A percentile compares a stretch with the other conserved stretches of the same genome.
Evolutionary conservation across 2,888 invertebrate species (phyloP).

Genomic region (Drosophila recens): DNA sequence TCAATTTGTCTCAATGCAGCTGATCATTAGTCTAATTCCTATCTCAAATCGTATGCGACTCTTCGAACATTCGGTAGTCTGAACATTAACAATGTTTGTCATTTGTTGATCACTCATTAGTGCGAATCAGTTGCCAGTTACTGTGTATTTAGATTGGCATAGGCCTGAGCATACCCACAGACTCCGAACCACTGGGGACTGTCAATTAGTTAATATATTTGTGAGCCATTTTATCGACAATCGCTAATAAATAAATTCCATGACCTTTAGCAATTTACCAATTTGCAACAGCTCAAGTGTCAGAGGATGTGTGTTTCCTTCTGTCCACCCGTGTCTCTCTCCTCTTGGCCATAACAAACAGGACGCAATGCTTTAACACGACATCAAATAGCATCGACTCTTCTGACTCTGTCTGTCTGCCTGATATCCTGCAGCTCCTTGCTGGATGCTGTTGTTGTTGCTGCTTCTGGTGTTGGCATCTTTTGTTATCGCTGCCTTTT

Average conservation of each 20-base stretch:
- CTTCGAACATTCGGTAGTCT: neutral
- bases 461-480: slow-evolving; percentile 38
- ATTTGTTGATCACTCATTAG: slow-evolving; percentile 22
- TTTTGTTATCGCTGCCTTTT: slow-evolving; percentile 43
- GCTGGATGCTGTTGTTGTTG: slow-evolving; percentile 9
- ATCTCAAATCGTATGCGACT: neutral
- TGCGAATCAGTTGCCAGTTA: slow-evolving; percentile 5
- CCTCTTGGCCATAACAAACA: slow-evolving; percentile 29
- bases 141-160: no score
- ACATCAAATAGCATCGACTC: slow-evolving; percentile 50
- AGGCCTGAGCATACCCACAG: neutral
- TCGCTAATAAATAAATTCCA: slow-evolving; percentile 75
- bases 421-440: slow-evolving; percentile 29
- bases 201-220: slow-evolving; percentile 76
- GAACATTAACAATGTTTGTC: slow-evolving; percentile 6
- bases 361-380: slow-evolving; percentile 47
- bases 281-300: slow-evolving; percentile 25
- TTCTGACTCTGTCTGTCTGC: slow-evolving; percentile 19
- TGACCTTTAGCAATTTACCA: slow-evolving; percentile 54
- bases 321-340: neutral
- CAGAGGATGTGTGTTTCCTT: slow-evolving; percentile 4
- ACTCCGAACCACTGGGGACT: slow-evolving; percentile 16
- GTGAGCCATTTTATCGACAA: slow-evolving; percentile 60
- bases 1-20: slow-evolving; percentile 24
- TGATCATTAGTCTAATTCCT: slow-evolving; percentile 46